Conservation (phyloP, 1,140 invertebrate species). For the Drosophila kikkawai region DNA sequence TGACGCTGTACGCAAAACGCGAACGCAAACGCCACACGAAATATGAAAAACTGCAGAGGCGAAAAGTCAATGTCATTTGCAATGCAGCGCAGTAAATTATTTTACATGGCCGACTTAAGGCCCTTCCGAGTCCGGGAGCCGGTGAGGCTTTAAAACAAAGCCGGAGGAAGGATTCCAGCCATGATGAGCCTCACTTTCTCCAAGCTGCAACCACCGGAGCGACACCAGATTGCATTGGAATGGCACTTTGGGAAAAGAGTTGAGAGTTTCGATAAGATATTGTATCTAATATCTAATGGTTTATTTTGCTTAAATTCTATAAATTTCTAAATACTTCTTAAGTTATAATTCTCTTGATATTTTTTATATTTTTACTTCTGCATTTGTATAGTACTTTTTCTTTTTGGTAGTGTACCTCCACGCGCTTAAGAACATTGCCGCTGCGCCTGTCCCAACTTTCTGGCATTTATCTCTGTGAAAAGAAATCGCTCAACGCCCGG, state of each 20-base stretch:
- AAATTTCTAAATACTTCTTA: not conserved
- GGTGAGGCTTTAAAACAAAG: slow-evolving; percentile 27
- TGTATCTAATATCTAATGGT: not conserved
- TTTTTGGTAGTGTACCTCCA: slow-evolving; percentile 12
- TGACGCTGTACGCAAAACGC: slow-evolving; percentile 54
- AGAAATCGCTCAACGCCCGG: slow-evolving; percentile 70
- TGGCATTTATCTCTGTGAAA: slow-evolving; percentile 78
- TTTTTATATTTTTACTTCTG: not conserved
- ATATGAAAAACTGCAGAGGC: slow-evolving; percentile 65
- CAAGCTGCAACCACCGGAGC: not conserved
- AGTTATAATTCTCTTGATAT: not conserved
- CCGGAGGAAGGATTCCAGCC: not conserved
- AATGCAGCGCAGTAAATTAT: slow-evolving; percentile 70
- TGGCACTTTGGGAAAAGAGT: not conserved
- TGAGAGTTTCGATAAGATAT: not conserved
- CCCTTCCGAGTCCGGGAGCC: not conserved
- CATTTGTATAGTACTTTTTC: not conserved
- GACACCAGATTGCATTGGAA: slow-evolving; percentile 18
- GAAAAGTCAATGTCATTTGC: slow-evolving; percentile 70
- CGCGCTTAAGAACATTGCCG: slow-evolving; percentile 22
- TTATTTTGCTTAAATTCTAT: not conserved
- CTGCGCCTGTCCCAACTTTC: slow-evolving; percentile 48
- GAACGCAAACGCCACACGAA: slow-evolving; percentile 28
- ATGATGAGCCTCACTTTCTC: slow-evolving; percentile 16
- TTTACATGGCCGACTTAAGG: slow-evolving; percentile 53